A percentile compares a stretch with the other conserved stretches of the same genome.
These are phyloP conservation scores for Eristalinus aeneus DNA, from an alignment of 2,888 invertebrate species.

Conservation along the genomic window DNA sequence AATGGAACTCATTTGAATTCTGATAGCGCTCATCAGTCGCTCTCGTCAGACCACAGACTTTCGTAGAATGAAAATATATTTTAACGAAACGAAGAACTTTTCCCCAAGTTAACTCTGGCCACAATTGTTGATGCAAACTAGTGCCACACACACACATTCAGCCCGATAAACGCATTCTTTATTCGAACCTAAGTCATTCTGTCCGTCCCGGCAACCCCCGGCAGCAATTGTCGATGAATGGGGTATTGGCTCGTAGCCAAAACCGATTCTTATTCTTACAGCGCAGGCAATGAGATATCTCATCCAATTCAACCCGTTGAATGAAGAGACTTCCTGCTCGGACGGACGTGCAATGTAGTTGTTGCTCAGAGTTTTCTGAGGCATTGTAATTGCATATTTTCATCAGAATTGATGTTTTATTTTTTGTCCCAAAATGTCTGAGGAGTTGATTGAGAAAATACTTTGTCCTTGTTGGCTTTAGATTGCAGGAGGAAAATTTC, in stretches of 20 bases:
- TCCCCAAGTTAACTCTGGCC: background rate
- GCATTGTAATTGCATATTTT: constrained; percentile 60
- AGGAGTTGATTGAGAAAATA: constrained; percentile 50
- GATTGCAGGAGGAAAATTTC: background rate
- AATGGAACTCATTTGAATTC: background rate
- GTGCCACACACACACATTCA: background rate
- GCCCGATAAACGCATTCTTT: background rate
- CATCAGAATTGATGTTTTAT: constrained; percentile 34
- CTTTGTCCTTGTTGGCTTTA: background rate
- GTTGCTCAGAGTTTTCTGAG: constrained; percentile 18
- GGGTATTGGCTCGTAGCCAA: constrained; percentile 48
- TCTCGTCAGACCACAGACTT: background rate
- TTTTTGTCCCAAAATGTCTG: too few relatives aligned
- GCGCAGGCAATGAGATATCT: constrained; percentile 59
- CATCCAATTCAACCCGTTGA: constrained; percentile 48
- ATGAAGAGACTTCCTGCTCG: constrained; percentile 8
- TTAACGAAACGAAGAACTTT: background rate
- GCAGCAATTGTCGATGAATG: constrained; percentile 4
- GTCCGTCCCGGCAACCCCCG: background rate
- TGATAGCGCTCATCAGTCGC: background rate
- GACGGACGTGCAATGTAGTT: constrained; percentile 6
- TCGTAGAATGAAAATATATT: background rate
- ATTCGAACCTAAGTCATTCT: background rate
- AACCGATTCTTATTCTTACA: constrained; percentile 63
- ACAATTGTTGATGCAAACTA: background rate